A percentile compares a stretch with the other conserved stretches of the same genome.
These are phyloP conservation scores for Drosophila saltans DNA, from an alignment of 1,140 invertebrate genomes.

Conservation along the genomic window DNA sequence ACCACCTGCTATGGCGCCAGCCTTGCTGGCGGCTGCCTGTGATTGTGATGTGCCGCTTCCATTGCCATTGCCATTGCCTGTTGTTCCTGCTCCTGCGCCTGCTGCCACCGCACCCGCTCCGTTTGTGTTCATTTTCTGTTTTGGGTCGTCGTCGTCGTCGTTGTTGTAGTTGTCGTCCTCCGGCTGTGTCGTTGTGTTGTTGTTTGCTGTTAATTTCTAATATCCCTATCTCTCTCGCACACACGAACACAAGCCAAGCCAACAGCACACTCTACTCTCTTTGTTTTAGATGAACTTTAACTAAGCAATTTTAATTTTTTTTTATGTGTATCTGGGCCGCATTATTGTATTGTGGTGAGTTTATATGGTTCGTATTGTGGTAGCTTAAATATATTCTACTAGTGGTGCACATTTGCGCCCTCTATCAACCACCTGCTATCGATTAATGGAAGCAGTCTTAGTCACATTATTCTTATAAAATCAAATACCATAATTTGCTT, in stretches of 20 bases:
- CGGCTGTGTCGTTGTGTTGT: conserved; percentile 43
- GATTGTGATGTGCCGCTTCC: conserved; percentile 6
- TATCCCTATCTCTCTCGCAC: conserved; percentile 15
- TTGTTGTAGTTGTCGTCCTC: conserved; percentile 48
- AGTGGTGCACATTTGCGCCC: neutral
- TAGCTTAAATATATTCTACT: neutral
- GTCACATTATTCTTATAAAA: too few species aligned
- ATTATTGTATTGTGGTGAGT: conserved; percentile 5
- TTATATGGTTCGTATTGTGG: neutral
- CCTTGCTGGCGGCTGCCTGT: conserved; percentile 43
- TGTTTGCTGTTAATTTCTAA: conserved; percentile 22
- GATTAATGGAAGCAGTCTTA: neutral
- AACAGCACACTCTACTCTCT: conserved; percentile 28
- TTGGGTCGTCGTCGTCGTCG: conserved; percentile 51
- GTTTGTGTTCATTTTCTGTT: conserved; percentile 65
- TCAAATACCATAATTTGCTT: too few species aligned
- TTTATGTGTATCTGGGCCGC: conserved; percentile 28
- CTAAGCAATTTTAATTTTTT: conserved; percentile 24
- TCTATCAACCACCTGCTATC: neutral
- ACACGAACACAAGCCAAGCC: conserved; percentile 21
- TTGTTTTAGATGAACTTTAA: conserved; percentile 17
- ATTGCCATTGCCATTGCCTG: conserved; percentile 44
- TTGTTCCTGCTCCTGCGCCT: conserved; percentile 38
- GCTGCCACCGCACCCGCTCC: conserved; percentile 40
- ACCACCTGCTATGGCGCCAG: conserved; percentile 42